These are phyloP conservation scores for Liasis olivaceus DNA, from an alignment of 2,797 vertebrate species.

Conservation along the genomic window DNA sequence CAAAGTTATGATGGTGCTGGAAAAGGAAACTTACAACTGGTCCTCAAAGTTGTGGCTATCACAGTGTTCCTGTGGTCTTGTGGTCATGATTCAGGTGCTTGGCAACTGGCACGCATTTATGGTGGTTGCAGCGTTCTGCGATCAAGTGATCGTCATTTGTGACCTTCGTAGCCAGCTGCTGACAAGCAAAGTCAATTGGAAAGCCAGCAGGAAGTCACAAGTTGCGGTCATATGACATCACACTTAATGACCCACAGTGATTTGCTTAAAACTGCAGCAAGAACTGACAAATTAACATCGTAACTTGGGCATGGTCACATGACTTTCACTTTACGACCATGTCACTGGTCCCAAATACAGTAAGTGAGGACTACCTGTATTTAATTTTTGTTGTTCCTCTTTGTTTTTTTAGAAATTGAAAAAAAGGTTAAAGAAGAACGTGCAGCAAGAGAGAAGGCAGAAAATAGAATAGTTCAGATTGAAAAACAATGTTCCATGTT, in stretches of 20 bases:
- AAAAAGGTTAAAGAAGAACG: slow-evolving; percentile 94
- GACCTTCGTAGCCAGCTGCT: not conserved
- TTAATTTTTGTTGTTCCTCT: not conserved
- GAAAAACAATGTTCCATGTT: slow-evolving; percentile 98
- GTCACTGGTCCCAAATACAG: not conserved
- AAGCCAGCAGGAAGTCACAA: not conserved
- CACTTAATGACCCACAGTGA: not conserved
- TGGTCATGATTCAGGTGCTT: not conserved
- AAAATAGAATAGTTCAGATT: slow-evolving; percentile 91
- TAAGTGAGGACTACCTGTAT: not conserved
- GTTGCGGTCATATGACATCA: not conserved
- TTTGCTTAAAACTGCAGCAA: not conserved
- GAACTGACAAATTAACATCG: not conserved
- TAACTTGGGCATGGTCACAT: not conserved
- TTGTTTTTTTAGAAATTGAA: slow-evolving; percentile 85
- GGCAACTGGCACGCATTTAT: not conserved
- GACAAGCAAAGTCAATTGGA: not conserved
- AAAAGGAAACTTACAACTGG: not conserved
- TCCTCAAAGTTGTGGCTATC: not conserved
- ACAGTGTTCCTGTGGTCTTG: not conserved
- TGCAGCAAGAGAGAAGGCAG: slow-evolving; percentile 88
- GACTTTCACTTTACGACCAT: no score
- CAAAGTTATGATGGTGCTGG: not conserved
- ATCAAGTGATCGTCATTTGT: not conserved
- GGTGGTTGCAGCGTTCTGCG: not conserved